phyloP scores from a whole-genome alignment of 2,888 invertebrate species.

The Liposcelis brunnea region DNA sequence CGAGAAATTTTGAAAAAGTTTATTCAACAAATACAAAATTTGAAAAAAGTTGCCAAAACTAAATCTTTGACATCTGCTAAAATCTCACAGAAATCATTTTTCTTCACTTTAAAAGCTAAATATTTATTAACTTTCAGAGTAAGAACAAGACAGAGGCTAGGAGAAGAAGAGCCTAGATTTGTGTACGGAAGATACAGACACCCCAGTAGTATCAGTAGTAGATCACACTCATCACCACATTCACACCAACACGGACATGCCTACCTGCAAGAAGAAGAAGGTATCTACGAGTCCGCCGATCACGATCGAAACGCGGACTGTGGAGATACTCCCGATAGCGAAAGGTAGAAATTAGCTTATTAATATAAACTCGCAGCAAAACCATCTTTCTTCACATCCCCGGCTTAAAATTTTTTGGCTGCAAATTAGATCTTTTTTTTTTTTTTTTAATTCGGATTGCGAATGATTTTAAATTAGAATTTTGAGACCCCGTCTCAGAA shows the following conservation, averaged over 20 bases:
- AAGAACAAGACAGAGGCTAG: conserved; percentile 17
- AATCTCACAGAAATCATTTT: too few relatives aligned
- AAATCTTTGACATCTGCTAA: too few relatives aligned
- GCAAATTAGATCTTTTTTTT: conserved; percentile 1
- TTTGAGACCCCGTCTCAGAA: conserved; percentile 16
- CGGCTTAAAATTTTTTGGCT: conserved; percentile 7
- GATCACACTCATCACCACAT: conserved; percentile 29
- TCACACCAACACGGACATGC: conserved; percentile 36
- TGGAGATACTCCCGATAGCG: conserved; percentile 72
- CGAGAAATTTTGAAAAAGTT: too few relatives aligned
- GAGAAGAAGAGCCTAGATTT: conserved; percentile 56
- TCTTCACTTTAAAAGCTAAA: too few relatives aligned
- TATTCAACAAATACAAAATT: too few relatives aligned
- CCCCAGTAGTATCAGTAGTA: conserved; percentile 34
- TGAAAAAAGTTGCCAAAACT: too few relatives aligned
- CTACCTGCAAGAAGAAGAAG: conserved; percentile 57
- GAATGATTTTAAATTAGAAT: conserved; percentile 11
- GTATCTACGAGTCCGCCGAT: conserved; percentile 74
- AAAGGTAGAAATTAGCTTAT: conserved; percentile 45
- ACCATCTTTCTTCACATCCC: conserved; percentile 1
- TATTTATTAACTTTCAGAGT: too few relatives aligned
- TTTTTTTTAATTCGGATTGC: not conserved
- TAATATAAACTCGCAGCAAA: conserved; percentile 1
- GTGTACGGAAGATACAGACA: conserved; percentile 40
- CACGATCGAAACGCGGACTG: conserved; percentile 43